Evolutionary conservation across 2,888 invertebrate genomes (phyloP).

Genomic region (Hylaea fasciaria): DNA sequence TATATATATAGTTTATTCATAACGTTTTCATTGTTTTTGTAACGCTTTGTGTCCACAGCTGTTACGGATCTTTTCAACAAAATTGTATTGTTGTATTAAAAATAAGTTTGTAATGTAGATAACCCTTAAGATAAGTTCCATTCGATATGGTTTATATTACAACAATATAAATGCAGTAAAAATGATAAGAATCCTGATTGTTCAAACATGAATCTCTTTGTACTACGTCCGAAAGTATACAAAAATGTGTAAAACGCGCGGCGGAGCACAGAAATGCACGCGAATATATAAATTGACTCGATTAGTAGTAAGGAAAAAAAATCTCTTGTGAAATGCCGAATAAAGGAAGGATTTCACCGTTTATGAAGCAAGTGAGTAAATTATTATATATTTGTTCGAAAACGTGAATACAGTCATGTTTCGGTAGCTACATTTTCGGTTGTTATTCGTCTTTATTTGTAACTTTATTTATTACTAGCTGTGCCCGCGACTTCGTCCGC

Average conservation of each 20-base stretch:
- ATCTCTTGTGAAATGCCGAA: slow-evolving; percentile 40
- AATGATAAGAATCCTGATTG: slow-evolving; percentile 30
- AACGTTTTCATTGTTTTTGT: no score
- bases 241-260: slow-evolving; percentile 9
- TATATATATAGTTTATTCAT: no score
- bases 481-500: no score
- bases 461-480: no score
- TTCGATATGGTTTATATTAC: slow-evolving; percentile 15
- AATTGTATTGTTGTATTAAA: no score
- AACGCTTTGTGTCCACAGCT: neutral
- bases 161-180: slow-evolving; percentile 33
- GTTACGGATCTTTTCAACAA: neutral
- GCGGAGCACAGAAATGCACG: neutral
- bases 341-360: slow-evolving; percentile 50
- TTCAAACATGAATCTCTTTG: slow-evolving; percentile 22
- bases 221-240: neutral
- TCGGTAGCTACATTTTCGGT: no score
- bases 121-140: slow-evolving; percentile 23
- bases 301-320: slow-evolving; percentile 4
- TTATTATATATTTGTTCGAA: neutral
- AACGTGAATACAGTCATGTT: neutral
- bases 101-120: slow-evolving; percentile 4
- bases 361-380: slow-evolving; percentile 56
- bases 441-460: no score
- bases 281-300: neutral